A percentile compares a stretch with the other conserved stretches of the same genome.
Evolutionary conservation across 2,797 vertebrate genomes (phyloP).

Genomic region (Pelochelys cantorii): DNA sequence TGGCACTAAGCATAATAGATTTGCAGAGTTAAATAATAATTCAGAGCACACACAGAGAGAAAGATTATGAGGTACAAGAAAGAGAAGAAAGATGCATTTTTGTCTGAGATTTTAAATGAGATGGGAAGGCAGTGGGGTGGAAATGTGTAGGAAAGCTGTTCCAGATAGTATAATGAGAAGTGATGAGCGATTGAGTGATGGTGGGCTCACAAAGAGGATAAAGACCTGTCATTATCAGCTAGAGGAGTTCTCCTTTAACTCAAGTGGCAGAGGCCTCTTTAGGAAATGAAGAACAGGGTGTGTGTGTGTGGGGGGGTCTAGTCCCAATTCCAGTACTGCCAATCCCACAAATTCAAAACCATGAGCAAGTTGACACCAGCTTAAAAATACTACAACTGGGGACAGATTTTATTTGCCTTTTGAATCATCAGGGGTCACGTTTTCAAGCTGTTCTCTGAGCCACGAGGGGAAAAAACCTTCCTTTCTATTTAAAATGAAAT

Average conservation of each 20-base stretch:
- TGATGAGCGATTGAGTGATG: not conserved
- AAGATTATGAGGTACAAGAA: not conserved
- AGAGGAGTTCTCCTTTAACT: not conserved
- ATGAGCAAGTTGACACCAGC: not conserved
- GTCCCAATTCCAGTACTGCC: not conserved
- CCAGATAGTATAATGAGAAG: not conserved
- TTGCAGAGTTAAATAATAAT: not conserved
- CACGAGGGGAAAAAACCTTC: not conserved
- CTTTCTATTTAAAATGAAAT: not conserved
- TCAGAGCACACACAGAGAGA: not conserved
- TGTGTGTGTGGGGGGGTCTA: not conserved
- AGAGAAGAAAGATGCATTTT: not conserved
- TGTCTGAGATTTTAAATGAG: not conserved
- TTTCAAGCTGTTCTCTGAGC: not conserved
- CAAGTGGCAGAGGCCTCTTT: not conserved
- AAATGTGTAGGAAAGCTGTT: not conserved
- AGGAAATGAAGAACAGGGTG: not conserved
- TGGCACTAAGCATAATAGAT: not conserved
- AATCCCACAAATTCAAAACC: not conserved
- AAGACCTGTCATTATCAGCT: not conserved
- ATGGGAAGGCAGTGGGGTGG: not conserved
- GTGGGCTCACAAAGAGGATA: not conserved
- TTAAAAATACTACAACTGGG: not conserved
- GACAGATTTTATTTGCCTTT: not conserved
- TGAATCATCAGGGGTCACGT: not conserved